Percentiles rank a stretch among this genome's conserved stretches.
Evolutionary conservation across 1,140 invertebrate genomes (phyloP).

Genomic region (Bacillus rossius): DNA sequence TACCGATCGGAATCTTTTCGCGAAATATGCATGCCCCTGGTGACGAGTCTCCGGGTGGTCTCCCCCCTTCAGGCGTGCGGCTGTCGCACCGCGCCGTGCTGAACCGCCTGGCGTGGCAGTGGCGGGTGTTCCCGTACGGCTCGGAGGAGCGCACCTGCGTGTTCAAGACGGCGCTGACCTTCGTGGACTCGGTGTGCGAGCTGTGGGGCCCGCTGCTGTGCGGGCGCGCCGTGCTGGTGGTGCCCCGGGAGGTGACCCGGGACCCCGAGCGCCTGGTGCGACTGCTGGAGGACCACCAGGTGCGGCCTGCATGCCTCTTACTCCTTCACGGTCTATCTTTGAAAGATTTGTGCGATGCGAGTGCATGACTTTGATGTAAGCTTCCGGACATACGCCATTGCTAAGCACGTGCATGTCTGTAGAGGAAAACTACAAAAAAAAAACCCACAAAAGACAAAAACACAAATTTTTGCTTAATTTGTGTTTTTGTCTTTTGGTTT

Average conservation of each 20-base stretch:
- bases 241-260: conserved; percentile 62
- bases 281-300: conserved; percentile 61
- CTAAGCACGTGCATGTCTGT: too few species aligned
- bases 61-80: conserved; percentile 65
- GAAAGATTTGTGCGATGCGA: too few species aligned
- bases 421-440: too few species aligned
- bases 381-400: too few species aligned
- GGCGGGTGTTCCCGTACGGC: conserved; percentile 65
- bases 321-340: too few species aligned
- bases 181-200: conserved; percentile 82
- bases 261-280: conserved; percentile 66
- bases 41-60: too few species aligned
- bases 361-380: too few species aligned
- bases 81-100: conserved; percentile 71
- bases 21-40: too few species aligned
- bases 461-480: too few species aligned
- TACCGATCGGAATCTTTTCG: too few species aligned
- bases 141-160: conserved; percentile 60
- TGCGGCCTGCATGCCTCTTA: conserved; percentile 30
- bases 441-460: too few species aligned
- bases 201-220: conserved; percentile 79
- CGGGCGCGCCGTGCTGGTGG: conserved; percentile 58
- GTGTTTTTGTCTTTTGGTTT: too few species aligned
- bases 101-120: conserved; percentile 82
- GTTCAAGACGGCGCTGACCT: conserved; percentile 85